Evolutionary conservation across 2,797 vertebrate species (phyloP), one percentile per base, ranked within the genome.

Genomic region (Aselliscus stoliczkanus): DNA sequence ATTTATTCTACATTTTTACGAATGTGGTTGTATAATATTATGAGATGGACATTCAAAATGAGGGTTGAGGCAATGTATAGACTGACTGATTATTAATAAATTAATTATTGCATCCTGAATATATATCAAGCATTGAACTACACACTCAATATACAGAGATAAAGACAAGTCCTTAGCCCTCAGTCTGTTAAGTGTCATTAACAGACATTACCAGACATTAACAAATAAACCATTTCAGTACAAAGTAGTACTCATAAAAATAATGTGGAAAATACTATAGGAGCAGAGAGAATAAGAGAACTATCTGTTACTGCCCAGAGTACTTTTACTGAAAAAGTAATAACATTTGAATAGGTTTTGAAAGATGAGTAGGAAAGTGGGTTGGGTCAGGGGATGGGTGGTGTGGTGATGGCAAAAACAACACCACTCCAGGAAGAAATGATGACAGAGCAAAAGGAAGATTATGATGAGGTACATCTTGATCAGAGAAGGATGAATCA

Each of bases 181-280:
- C 67, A 76, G 54, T 85, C 10, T 81, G 50, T 76, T 95, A 15
- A 65, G 14, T 88, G 1, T 73, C n/a, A 81, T 52, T 42, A 42
- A 42, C 42, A 42, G 42, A 42, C n/a, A 81, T 52, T 42, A 42
- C 6, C 42, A 42, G 42, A 42, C 42, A 42, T 42, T 42, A 42
- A 84, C 18, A 93, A 84, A 92, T 85, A 92, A 81, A 42, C 4
- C 37, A 76, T 89, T 92, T 80, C 14, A 77, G 13, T 80, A 54
- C 42, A 39, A 94, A 94, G 27, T 65, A 89, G 83, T 72, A 86
- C 67, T 31, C 29, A 77, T 86, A 65, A 94, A 95, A 97, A 62
- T 77, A 82, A 67, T 65, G 6, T 80, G 34, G 60, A 83, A 73
- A 85, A 64, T 81, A 5, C 20, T 72, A 54, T 2, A 58, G 50